Base-by-base conservation (phyloP, 2,888 invertebrate genomes). In the Andrena praecox region DNA sequence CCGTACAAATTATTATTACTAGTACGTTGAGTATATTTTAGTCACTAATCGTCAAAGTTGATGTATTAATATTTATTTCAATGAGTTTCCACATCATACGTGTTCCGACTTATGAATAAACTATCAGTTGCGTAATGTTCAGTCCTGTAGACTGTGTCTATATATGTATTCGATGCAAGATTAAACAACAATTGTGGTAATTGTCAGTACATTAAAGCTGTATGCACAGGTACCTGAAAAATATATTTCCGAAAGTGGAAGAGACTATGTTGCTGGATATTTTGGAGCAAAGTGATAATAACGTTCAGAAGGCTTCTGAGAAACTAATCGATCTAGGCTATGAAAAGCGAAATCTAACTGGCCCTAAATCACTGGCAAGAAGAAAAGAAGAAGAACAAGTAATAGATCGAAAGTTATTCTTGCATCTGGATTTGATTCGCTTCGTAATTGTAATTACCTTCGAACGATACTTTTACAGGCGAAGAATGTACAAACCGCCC, bases 201-300 rank as follows among this genome's bases (percentile, higher is more conserved):
- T 33, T 35, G 52, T 68, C 82, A 68, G 78, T 42, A 76, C 68
- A 24, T 77, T 66, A 56, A 54, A 54, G 60, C 60, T 77, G 66
- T 81, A 85, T 90, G 84, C 86, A 80, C 94, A 98, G 98, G 95
- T 98, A 98, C 94, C 95, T 98, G 95, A 98, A 98, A 94, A 97
- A 97, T 90, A 96, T 98, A 90, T 98, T 98, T 93, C 97, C 98
- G 0, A 97, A 97, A 94, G 98, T 97, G 0, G 98, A 98, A 90
- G 98, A 98, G 93, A 97, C 97, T 29, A 93, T 98, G 60, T 96
- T 98, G 42, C 95, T 98, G 72, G 98, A 98, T 90, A 95, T 98
- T 59, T 94, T 98, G 69, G 96, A 97, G 67, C 97, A 97, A 93
- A 97, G 97, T 89, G 98, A 98, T 90, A 98, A 98, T 93, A 98